A percentile compares a stretch with the other conserved stretches of the same genome.
Conservation (phyloP, 2,797 vertebrate species). For the Echeneis naucrates region DNA sequence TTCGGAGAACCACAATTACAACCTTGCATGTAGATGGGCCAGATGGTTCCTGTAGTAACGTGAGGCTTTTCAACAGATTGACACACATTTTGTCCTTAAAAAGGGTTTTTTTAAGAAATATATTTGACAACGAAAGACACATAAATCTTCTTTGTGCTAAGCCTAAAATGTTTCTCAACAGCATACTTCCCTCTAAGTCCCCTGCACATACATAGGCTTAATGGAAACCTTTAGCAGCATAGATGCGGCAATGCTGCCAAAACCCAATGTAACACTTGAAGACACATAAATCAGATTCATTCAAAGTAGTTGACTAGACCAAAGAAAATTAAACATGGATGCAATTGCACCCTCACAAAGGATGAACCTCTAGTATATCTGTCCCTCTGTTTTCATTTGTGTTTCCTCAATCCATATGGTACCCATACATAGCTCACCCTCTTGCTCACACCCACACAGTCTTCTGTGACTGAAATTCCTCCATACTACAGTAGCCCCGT, state of each 20-base stretch:
- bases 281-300: not conserved
- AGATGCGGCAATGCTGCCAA: slow-evolving; percentile 26
- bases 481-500: slow-evolving; percentile 52
- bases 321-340: slow-evolving; percentile 4
- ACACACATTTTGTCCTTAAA: not conserved
- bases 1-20: not conserved
- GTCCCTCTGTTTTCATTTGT: slow-evolving; percentile 46
- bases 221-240: slow-evolving; percentile 31
- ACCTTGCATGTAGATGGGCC: not conserved
- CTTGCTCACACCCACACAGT: slow-evolving; percentile 33
- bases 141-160: slow-evolving; percentile 7
- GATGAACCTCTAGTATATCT: slow-evolving; percentile 25
- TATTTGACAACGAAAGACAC: not conserved
- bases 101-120: not conserved
- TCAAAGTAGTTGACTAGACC: not conserved
- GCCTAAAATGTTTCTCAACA: no score
- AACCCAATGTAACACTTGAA: slow-evolving; percentile 39
- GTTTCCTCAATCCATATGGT: slow-evolving; percentile 66
- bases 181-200: no score
- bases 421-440: slow-evolving; percentile 36
- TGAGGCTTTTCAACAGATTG: not conserved
- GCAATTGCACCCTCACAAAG: slow-evolving; percentile 37
- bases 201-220: slow-evolving; percentile 21
- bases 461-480: slow-evolving; percentile 70
- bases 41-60: not conserved